phyloP scores from a whole-genome alignment of 2,888 invertebrate genomes.

The Argynnis bischoffii region DNA sequence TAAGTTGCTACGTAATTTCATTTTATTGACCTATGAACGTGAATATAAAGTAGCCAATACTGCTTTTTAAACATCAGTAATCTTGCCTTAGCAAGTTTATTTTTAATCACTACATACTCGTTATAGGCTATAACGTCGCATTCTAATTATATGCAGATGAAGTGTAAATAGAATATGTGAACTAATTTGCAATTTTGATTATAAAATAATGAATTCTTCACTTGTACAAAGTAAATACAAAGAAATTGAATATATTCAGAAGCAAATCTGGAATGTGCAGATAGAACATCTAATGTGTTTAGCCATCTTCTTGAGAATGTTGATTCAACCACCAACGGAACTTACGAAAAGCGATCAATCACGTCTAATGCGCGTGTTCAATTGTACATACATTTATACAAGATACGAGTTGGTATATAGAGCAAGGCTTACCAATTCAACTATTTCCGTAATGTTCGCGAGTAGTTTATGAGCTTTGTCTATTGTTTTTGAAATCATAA shows the following conservation, averaged over 20 bases:
- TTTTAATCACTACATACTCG: neutral
- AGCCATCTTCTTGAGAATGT: slow-evolving; percentile 24
- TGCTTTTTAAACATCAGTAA: too few relatives aligned
- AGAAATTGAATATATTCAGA: slow-evolving; percentile 4
- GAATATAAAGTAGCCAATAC: too few relatives aligned
- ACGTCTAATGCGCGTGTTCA: slow-evolving; percentile 31
- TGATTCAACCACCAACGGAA: slow-evolving; percentile 28
- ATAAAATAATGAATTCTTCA: neutral
- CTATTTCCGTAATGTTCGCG: neutral
- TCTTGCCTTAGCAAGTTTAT: neutral
- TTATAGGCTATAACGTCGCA: neutral
- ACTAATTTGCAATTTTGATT: neutral
- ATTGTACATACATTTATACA: slow-evolving; percentile 23
- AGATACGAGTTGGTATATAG: slow-evolving; percentile 10
- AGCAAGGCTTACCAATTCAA: slow-evolving; percentile 7
- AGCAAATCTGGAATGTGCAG: slow-evolving; percentile 23
- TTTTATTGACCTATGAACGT: too few relatives aligned
- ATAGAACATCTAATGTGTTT: slow-evolving; percentile 29
- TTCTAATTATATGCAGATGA: neutral
- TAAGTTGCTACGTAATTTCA: too few relatives aligned
- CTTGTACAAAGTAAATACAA: neutral
- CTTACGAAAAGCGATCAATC: slow-evolving; percentile 36
- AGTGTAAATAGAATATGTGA: neutral
- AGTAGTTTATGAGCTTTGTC: slow-evolving; percentile 5
- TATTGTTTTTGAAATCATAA: slow-evolving; percentile 18